A percentile compares a stretch with the other conserved stretches of the same genome.
These are phyloP conservation scores for Avahi laniger DNA, from an alignment of 2,797 vertebrate genomes.

Conservation along the genomic window DNA sequence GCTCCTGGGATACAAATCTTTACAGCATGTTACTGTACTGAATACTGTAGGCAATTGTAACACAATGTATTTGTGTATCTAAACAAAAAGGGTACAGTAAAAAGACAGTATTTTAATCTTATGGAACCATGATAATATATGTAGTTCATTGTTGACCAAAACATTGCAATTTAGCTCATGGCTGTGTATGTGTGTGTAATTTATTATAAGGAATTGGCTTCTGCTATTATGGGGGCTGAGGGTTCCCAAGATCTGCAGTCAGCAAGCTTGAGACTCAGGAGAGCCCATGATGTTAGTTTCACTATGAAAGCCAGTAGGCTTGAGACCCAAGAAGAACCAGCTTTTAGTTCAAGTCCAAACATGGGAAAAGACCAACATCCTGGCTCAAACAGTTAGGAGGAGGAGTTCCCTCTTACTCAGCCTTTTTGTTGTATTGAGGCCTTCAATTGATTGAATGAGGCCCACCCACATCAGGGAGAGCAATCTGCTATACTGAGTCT, in stretches of 20 bases:
- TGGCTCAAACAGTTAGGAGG: neutral
- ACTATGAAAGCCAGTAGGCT: neutral
- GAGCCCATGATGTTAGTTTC: neutral
- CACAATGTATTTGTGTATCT: neutral
- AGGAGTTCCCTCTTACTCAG: neutral
- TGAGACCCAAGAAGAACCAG: neutral
- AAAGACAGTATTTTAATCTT: neutral
- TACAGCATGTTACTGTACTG: neutral
- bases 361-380: neutral
- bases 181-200: neutral
- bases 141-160: neutral
- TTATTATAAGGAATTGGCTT: neutral
- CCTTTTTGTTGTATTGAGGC: neutral
- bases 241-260: neutral
- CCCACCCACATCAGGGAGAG: neutral
- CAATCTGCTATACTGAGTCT: neutral
- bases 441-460: neutral
- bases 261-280: neutral
- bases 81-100: neutral
- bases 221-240: neutral
- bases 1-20: neutral
- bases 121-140: neutral
- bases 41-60: neutral
- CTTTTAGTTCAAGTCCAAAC: neutral
- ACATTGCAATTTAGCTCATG: neutral